Evolutionary conservation across 2,113 vertebrate species (phyloP), one percentile per base, ranked within the genome.

Genomic region (Copsychus sechellarum): DNA sequence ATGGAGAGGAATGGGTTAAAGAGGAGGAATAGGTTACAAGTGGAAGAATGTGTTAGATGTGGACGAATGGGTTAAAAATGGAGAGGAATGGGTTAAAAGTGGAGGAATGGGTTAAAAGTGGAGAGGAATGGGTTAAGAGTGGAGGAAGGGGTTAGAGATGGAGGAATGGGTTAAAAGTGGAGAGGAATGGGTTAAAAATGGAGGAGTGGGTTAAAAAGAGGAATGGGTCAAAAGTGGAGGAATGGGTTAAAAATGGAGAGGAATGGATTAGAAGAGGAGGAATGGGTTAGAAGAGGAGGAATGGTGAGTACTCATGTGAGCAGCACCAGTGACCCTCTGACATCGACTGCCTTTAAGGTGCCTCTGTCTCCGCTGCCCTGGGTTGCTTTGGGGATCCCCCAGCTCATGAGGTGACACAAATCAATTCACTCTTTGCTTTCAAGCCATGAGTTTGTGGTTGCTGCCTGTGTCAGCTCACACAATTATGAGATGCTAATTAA

Each of bases 301-400:
- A 4, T n/a, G 29, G n/a, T 19, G 22, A 33, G 4, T 57, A 2
- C 8, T 43, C 51, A 0, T 2, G 2, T 8, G 58, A 51, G 33
- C 65, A 56, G 56, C 57, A 72, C 31, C 60, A 29, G 42, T 4
- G n/a, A n/a, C 14, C 17, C 31, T 50, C 31, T 36, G 57, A 18
- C 34, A 48, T 0, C 12, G 42, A 5, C 34, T 3, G 8, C 33
- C 5, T 7, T 36, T 11, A 7, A 26, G 36, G 26, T 11, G 23
- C 12, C 31, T 51, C 51, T 58, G 19, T 24, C 51, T 16, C 36
- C 50, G 15, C 14, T 43, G 26, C 43, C 42, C 6, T 3, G 58
- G 48, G 21, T 2, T 26, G 14, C 18, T 57, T 7, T 57, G 58
- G 42, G 31, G 18, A 43, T 43, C 18, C 31, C 21, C 36, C 34